Evolutionary conservation across 2,888 invertebrate genomes (phyloP), one percentile per base, ranked within the genome.

Genomic region (Tenthredo amoena): DNA sequence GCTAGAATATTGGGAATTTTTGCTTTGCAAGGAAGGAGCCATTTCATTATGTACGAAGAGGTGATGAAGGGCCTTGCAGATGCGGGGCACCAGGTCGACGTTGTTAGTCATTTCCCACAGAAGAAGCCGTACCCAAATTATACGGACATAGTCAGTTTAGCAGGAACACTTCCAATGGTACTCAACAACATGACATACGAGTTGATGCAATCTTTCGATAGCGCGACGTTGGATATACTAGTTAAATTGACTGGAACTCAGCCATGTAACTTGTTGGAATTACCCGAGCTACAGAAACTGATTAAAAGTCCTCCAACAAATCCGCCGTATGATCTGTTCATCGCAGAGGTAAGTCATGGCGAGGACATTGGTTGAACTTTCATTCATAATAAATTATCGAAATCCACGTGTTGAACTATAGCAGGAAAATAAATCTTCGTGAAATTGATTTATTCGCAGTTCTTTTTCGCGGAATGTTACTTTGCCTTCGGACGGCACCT

Each of bases 11-110:
- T 95, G 10, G 94, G 94, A 0, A 40, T 94, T 0, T 95, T 94
- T 84, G 93, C 94, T 0, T 91, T 94, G 85, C 93, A 94, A 7
- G 94, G 94, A 0, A 94, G 92, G 85, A 95, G 95, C 79, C 95
- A 95, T 85, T 94, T 93, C 84, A 91, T 94, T 86, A 94, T 95
- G 93, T 92, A 91, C 68, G 93, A 93, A 58, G 89, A 93, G 0
- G 85, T 95, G 55, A 92, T 94, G 83, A 92, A 92, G 68, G 94
- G 93, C 18, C 91, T 95, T 0, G 92, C 94, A 0, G 88, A 90
- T 12, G 90, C 93, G 0, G 94, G 95, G 0, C 95, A 95, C 87
- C 94, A 94, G 84, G 94, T 95, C 3, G 94, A 94, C 62, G 92
- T 93, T 0, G 86, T 93, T 43, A 90, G 90, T 3, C 92, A 92